A percentile compares a stretch with the other conserved stretches of the same genome.
phyloP scores from a whole-genome alignment of 2,113 vertebrate genomes.

The Ptilonorhynchus violaceus region DNA sequence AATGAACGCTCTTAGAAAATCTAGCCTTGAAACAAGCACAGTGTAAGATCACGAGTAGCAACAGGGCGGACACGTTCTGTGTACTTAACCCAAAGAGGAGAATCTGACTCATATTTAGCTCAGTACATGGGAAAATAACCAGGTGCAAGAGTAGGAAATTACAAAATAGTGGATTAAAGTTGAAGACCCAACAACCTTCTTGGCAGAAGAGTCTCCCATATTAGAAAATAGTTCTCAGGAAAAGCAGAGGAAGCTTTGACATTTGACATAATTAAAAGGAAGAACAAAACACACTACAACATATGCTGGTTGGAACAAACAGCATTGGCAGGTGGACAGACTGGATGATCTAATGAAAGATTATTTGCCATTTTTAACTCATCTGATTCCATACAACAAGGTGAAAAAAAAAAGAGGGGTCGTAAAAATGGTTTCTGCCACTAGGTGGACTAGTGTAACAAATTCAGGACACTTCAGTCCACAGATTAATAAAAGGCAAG shows the following conservation, averaged over 20 bases:
- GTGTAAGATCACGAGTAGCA: neutral
- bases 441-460: neutral
- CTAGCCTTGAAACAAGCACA: neutral
- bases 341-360: neutral
- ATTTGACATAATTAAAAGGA: slow-evolving; percentile 17
- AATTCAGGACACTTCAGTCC: neutral
- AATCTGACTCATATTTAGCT: neutral
- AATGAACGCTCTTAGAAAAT: neutral
- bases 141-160: neutral
- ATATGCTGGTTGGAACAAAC: neutral
- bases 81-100: neutral
- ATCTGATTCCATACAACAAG: neutral
- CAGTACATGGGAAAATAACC: neutral
- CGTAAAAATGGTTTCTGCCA: neutral
- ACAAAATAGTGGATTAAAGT: neutral
- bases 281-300: neutral
- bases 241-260: slow-evolving; percentile 4
- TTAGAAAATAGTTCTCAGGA: neutral
- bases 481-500: neutral
- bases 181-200: neutral
- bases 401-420: neutral
- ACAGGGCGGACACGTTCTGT: fast-evolving
- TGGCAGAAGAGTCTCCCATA: neutral
- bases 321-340: neutral
- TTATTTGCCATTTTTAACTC: neutral